These are phyloP conservation scores for Ypsolopha scabrella DNA, from an alignment of 2,888 invertebrate species.

Conservation along the genomic window DNA sequence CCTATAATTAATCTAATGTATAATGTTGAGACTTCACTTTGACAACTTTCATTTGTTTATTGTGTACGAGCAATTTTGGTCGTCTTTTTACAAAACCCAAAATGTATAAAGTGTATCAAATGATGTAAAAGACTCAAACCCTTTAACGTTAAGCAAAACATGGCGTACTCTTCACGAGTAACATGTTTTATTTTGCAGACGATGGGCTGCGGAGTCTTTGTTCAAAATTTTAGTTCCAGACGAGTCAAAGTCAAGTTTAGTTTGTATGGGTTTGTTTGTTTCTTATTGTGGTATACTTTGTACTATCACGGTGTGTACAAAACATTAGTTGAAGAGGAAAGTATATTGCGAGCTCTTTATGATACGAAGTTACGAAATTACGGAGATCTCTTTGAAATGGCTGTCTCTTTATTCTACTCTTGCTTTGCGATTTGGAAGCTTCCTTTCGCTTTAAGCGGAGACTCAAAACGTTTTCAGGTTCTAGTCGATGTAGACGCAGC, in stretches of 20 bases:
- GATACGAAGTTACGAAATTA: constrained; percentile 39
- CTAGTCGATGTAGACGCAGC: no score
- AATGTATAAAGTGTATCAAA: no score
- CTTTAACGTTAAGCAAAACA: no score
- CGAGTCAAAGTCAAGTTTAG: constrained; percentile 18
- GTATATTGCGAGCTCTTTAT: constrained; percentile 34
- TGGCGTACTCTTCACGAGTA: no score
- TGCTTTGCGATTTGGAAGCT: constrained; percentile 20
- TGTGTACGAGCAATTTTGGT: no score
- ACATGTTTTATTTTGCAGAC: no score
- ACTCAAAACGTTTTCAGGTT: constrained; percentile 13
- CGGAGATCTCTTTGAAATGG: constrained; percentile 37
- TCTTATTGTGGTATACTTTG: constrained; percentile 21
- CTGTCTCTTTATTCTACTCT: constrained; percentile 25
- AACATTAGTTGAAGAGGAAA: constrained; percentile 29
- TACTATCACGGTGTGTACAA: constrained; percentile 31
- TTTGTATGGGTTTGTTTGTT: constrained; percentile 21
- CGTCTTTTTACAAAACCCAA: no score
- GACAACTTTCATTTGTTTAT: no score
- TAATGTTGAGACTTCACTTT: no score
- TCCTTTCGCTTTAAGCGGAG: constrained; percentile 25
- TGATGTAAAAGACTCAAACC: no score
- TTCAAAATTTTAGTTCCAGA: neutral
- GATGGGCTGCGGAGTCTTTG: neutral
- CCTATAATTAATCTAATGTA: no score